phyloP scores from a whole-genome alignment of 1,140 invertebrate genomes.

The Periplaneta americana region DNA sequence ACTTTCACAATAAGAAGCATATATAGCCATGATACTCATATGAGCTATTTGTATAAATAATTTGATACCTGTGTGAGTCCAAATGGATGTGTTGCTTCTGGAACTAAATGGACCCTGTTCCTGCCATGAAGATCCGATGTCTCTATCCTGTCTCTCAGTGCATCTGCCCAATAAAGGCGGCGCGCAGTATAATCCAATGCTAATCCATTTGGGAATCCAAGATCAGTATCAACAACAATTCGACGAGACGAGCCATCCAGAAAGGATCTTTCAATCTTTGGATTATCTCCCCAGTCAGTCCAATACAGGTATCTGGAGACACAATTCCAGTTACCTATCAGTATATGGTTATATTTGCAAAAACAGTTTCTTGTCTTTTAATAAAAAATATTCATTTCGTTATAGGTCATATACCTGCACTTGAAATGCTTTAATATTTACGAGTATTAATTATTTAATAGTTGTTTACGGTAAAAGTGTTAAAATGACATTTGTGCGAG shows the following conservation, averaged over 20 bases:
- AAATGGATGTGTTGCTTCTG: slow-evolving; percentile 67
- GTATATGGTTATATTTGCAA: too few species aligned
- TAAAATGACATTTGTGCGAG: too few species aligned
- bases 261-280: slow-evolving; percentile 77
- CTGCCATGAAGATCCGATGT: slow-evolving; percentile 77
- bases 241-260: slow-evolving; percentile 76
- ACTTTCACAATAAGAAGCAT: too few species aligned
- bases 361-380: too few species aligned
- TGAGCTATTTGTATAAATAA: too few species aligned
- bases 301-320: slow-evolving; percentile 77
- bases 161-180: slow-evolving; percentile 86
- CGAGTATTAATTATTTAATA: too few species aligned
- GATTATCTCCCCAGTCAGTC: slow-evolving; percentile 82
- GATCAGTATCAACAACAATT: slow-evolving; percentile 65
- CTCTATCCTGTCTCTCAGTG: slow-evolving; percentile 84
- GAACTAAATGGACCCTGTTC: slow-evolving; percentile 64
- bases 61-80: slow-evolving; percentile 70
- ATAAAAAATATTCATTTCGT: too few species aligned
- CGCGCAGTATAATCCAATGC: slow-evolving; percentile 76
- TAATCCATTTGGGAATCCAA: slow-evolving; percentile 88
- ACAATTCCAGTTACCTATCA: too few species aligned
- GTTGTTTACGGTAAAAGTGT: too few species aligned
- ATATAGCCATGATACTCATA: too few species aligned
- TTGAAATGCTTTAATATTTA: too few species aligned
- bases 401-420: too few species aligned